Conservation (phyloP, 2,113 vertebrate genomes). For the Anhinga anhinga region DNA sequence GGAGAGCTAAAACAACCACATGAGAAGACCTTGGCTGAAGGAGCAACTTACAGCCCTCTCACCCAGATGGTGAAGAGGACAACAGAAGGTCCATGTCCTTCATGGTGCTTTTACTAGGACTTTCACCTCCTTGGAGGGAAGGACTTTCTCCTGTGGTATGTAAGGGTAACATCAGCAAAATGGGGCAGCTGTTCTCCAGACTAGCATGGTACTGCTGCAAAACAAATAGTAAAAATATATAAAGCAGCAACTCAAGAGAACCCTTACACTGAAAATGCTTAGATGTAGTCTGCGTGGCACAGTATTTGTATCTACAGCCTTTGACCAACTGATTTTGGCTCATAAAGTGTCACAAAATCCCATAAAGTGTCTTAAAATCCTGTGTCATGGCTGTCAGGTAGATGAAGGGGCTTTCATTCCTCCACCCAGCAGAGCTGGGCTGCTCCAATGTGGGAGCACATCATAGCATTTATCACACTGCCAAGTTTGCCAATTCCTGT, state of each 20-base stretch:
- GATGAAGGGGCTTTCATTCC: neutral
- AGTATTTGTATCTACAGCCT: neutral
- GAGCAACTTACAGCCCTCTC: neutral
- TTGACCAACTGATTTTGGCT: neutral
- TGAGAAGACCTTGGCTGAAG: neutral
- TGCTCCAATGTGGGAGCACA: neutral
- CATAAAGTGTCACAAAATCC: neutral
- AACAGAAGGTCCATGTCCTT: neutral
- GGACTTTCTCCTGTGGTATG: neutral
- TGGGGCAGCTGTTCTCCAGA: neutral
- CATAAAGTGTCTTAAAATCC: neutral
- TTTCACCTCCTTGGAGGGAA: neutral
- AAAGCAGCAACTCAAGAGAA: neutral
- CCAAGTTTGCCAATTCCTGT: neutral
- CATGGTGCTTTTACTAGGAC: neutral
- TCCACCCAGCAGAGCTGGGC: neutral
- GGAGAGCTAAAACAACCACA: neutral
- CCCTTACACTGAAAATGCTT: neutral
- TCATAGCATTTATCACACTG: neutral
- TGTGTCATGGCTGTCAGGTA: neutral
- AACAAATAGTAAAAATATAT: neutral
- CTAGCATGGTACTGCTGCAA: neutral
- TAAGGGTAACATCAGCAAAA: neutral
- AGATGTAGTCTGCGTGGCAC: fast-evolving
- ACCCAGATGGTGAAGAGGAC: neutral